Evolutionary conservation across 2,113 vertebrate genomes (phyloP), one percentile per base, ranked within the genome.

Genomic region (Nyctibius bracteatus): DNA sequence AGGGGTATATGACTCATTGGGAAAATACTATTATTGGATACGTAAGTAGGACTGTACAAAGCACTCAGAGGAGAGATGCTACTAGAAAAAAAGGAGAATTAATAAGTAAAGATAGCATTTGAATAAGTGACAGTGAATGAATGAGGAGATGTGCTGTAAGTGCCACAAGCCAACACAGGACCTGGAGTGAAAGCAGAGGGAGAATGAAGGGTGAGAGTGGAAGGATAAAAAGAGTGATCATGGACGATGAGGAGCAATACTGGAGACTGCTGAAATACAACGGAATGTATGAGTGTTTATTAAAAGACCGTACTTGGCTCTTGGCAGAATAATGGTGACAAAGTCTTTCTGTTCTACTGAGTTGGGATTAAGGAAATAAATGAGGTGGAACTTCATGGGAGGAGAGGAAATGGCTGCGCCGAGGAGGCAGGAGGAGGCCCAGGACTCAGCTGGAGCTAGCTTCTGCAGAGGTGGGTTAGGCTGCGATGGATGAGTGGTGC

Each of bases 11-110:
- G 96, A 94, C 93, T 97, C 85, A 82, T 92, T 97, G 87, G 96
- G 96, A 97, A 96, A 96, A 89, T 97, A 95, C 97, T 97, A 96
- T 98, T 97, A 97, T 95, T 97, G 96, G 97, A 96, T 96, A 81
- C 12, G 39, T 95, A 96, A 96, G 93, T 96, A 95, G 94, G 92
- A 95, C 90, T 96, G 88, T 75, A 94, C 77, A 91, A 86, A 91
- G 94, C 41, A 55, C 81, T 93, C 75, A 82, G 88, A 84, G 85
- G 88, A 92, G 67, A 88, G 94, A 92, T 91, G 52, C 78, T 94
- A 47, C 75, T 54, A 90, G 95, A 81, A 90, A 66, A 66, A 30
- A 90, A 83, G 59, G 88, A 78, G 87, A 72, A 91, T 84, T 96
- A 92, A 87, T 89, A 95, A 96, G 73, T 72, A 79, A 87, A 94